phyloP scores from a whole-genome alignment of 2,888 invertebrate species.

The Belgica antarctica region DNA sequence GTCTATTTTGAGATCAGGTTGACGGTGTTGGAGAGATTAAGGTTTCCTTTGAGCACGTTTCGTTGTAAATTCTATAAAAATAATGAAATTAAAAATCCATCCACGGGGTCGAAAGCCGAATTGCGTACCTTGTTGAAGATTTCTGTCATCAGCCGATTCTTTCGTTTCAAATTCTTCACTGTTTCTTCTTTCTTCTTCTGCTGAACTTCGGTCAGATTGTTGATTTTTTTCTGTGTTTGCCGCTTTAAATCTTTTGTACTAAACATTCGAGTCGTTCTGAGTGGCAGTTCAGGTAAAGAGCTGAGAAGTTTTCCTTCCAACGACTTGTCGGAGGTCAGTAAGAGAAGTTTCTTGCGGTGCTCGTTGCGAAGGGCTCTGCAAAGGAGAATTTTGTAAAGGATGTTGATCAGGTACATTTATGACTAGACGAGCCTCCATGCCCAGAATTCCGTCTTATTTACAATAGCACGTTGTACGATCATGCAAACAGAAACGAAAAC shows the following conservation, averaged over 20 bases:
- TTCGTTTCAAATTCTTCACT: conserved; percentile 31
- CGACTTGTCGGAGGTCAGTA: conserved; percentile 36
- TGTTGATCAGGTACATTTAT: too few relatives aligned
- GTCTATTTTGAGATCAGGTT: conserved; percentile 35
- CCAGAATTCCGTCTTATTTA: too few relatives aligned
- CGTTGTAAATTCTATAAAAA: conserved; percentile 31
- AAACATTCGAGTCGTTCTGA: conserved; percentile 18
- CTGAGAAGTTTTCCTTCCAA: conserved; percentile 25
- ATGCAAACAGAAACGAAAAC: neutral
- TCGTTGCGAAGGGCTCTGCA: conserved; percentile 33
- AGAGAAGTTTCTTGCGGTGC: conserved; percentile 25
- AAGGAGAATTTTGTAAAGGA: neutral
- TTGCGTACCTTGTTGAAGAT: conserved; percentile 33
- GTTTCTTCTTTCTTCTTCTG: conserved; percentile 36
- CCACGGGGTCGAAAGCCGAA: neutral
- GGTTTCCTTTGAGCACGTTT: conserved; percentile 37
- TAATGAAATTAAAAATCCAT: neutral
- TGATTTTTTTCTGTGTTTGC: conserved; percentile 26
- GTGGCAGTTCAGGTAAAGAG: conserved; percentile 6
- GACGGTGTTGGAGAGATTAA: conserved; percentile 36
- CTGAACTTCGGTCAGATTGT: conserved; percentile 33
- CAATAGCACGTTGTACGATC: too few relatives aligned
- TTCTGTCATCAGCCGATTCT: conserved; percentile 35
- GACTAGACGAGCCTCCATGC: too few relatives aligned
- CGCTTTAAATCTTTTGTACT: conserved; percentile 35